phyloP scores from a whole-genome alignment of 2,888 invertebrate genomes.

The Drosophila meridionalis region DNA sequence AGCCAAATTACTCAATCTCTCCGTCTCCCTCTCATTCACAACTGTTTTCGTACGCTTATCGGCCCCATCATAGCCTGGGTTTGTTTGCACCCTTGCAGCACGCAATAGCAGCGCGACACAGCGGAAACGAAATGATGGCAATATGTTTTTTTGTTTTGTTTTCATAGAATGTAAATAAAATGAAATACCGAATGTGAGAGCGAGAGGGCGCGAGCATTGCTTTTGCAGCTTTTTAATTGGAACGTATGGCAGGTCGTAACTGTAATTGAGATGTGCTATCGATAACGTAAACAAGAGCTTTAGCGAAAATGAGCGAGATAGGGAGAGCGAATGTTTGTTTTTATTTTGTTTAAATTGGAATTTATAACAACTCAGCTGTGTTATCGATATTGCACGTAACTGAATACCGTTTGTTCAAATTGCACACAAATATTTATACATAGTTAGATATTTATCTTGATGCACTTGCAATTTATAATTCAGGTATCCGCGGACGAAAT shows the following conservation, averaged over 20 bases:
- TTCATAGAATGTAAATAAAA: not conserved
- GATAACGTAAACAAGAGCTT: slow-evolving; percentile 9
- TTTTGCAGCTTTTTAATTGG: slow-evolving; percentile 19
- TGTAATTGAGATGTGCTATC: slow-evolving; percentile 25
- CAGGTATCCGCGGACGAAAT: slow-evolving; percentile 89
- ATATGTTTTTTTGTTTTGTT: not conserved
- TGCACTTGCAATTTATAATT: not conserved
- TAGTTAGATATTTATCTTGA: not conserved
- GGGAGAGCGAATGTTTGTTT: not conserved
- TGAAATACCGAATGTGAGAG: not conserved
- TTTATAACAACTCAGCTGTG: slow-evolving; percentile 5
- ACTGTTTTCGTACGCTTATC: slow-evolving; percentile 13
- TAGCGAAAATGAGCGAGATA: not conserved
- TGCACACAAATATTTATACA: not conserved
- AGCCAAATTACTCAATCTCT: not conserved
- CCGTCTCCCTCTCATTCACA: not conserved
- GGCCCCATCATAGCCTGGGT: not conserved
- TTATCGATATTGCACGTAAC: slow-evolving; percentile 2
- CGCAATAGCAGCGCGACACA: slow-evolving; percentile 5
- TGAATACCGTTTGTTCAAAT: not conserved
- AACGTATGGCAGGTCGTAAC: slow-evolving; percentile 32
- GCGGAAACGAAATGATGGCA: slow-evolving; percentile 27
- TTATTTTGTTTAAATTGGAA: not conserved
- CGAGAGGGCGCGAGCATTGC: not conserved
- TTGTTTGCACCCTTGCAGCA: slow-evolving; percentile 7